A percentile compares a stretch with the other conserved stretches of the same genome.
Conservation (phyloP, 2,797 vertebrate species). For the Borostomias antarcticus region DNA sequence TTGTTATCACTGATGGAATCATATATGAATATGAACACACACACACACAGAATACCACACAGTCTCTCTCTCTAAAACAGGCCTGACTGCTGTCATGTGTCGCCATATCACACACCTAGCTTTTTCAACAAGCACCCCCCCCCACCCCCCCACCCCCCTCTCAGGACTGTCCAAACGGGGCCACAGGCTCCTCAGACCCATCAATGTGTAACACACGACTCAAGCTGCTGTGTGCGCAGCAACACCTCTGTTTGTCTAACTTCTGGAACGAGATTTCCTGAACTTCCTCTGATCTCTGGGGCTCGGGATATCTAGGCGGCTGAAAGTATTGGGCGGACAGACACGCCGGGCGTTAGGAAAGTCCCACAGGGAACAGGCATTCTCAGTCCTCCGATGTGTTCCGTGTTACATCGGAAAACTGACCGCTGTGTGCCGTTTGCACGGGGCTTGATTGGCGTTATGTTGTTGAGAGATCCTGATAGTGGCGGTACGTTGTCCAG, state of each 20-base stretch:
- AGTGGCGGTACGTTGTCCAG: no score
- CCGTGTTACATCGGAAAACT: no score
- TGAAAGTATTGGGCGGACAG: neutral
- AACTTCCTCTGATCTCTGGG: neutral
- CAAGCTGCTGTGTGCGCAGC: neutral
- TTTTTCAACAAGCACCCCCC: no score
- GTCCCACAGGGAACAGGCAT: neutral
- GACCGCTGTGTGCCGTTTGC: no score
- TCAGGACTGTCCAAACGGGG: neutral
- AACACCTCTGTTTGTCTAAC: neutral
- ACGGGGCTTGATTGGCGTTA: neutral
- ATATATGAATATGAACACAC: neutral
- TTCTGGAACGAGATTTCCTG: neutral
- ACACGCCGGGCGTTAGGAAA: neutral
- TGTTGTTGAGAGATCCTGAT: neutral
- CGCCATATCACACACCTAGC: no score
- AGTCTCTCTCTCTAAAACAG: no score
- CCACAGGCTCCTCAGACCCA: neutral
- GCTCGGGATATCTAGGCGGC: neutral
- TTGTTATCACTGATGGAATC: neutral
- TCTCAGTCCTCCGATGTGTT: neutral
- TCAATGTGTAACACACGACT: conserved; percentile 5
- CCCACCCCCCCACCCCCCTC: neutral
- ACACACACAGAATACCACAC: neutral
- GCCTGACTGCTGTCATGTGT: conserved; percentile 1